Base-by-base conservation (phyloP, 2,113 vertebrate species). In the Vulpes ferrilata region DNA sequence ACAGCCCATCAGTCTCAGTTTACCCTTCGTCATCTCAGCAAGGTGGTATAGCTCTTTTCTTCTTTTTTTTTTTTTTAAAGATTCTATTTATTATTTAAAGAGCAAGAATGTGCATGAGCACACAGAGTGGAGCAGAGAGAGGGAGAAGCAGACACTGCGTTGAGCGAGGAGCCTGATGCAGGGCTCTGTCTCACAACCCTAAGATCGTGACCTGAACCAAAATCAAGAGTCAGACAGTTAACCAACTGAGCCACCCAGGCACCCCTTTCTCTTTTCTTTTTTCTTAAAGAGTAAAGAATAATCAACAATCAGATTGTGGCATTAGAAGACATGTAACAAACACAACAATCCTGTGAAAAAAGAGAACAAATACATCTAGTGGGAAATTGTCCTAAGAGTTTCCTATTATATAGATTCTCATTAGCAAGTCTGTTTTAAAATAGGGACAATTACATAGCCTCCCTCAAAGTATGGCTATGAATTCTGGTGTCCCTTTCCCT, bases 341-440 rank as follows among this genome's bases (percentile, higher is more conserved):
- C 59, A 64, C 60, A 64, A 9, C 67, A 35, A 1, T 59, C 74
- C 23, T 84, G 2, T 71, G 51, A n/a, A 35, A 27, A 53, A 69
- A 69, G 65, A 90, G 30, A n/a, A 38, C 19, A 53, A n/a, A 16
- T 62, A 53, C 12, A 17, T 62, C 19, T 23, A 27, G 35, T 64
- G 80, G 69, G 62, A 69, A 76, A 15, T 15, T 48, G 43, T 83
- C 23, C 32, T 27, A 59, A 3, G 38, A 38, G 30, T 84, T 71
- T 79, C 22, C 48, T 71, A 0, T 32, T 74, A 5, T 74, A 5
- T 79, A 69, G 35, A 81, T 32, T 76, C 62, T 92, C 22, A 25
- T 53, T 48, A 80, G 74, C 23, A 88, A 19, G 38, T 79, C 74
- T 92, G 19, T 87, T 96, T 96, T 90, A 62, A 80, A 60, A 64